A percentile compares a stretch with the other conserved stretches of the same genome.
Evolutionary conservation across 2,113 vertebrate species (phyloP).

Genomic region (Phaethornis superciliosus): DNA sequence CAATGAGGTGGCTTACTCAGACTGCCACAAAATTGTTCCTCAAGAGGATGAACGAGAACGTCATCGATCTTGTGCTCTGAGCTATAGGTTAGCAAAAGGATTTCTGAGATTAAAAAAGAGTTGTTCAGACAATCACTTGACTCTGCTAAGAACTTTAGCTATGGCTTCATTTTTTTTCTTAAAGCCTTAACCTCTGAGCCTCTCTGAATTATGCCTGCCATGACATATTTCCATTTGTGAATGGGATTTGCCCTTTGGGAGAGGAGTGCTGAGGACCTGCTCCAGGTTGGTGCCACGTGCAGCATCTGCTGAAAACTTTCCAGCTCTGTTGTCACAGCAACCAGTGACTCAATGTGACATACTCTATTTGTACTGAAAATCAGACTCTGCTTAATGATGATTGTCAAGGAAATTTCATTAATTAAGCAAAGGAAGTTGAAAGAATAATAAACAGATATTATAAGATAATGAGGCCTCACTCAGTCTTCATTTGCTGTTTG

Average conservation of each 20-base stretch:
- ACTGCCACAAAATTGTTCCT: neutral
- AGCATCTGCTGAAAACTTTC: neutral
- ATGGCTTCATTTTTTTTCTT: fast-evolving
- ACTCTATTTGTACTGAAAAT: neutral
- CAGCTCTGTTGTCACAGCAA: neutral
- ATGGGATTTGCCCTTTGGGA: fast-evolving
- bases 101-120: neutral
- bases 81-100: neutral
- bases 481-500: neutral
- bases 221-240: no score
- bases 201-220: neutral
- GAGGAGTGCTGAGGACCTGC: neutral
- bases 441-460: neutral
- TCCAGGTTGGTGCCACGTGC: neutral
- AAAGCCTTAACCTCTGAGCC: neutral
- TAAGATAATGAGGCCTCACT: neutral
- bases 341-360: neutral
- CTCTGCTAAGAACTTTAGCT: neutral
- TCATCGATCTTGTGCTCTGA: neutral
- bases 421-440: slow-evolving; percentile 8
- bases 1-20: neutral
- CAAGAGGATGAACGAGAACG: neutral
- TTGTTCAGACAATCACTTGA: neutral
- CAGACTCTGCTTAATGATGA: neutral
- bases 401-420: neutral